These are phyloP conservation scores for Brachionus rubens DNA, from an alignment of 1,140 invertebrate species.

Conservation along the genomic window DNA sequence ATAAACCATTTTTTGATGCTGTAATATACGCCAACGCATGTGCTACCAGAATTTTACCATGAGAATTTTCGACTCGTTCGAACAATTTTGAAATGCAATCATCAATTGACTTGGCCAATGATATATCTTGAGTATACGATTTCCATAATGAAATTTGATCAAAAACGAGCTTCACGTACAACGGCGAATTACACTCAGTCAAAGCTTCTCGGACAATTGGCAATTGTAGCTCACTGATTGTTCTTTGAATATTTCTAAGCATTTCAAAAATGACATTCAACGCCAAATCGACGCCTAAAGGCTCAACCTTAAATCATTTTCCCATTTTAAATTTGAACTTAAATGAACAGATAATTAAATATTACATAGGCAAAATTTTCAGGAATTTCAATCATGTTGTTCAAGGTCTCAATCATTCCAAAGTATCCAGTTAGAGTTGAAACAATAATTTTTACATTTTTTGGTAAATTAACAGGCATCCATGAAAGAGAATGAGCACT, in stretches of 20 bases:
- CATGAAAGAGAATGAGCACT: conserved; percentile 92
- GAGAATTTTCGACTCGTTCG: conserved; percentile 82
- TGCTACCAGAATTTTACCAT: conserved; percentile 84
- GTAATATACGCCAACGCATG: conserved; percentile 91
- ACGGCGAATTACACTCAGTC: conserved; percentile 85
- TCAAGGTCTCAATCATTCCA: conserved; percentile 62
- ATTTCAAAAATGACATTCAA: conserved; percentile 59
- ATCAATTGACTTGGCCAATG: conserved; percentile 88
- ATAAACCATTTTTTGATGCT: conserved; percentile 82
- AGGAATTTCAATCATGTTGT: conserved; percentile 81
- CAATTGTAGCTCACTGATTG: conserved; percentile 78
- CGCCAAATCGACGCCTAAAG: conserved; percentile 72
- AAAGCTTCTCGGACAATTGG: conserved; percentile 83
- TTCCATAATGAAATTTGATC: conserved; percentile 89
- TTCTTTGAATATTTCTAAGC: conserved; percentile 67
- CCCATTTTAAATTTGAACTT: conserved; percentile 65
- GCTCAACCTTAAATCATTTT: conserved; percentile 50
- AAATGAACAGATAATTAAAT: conserved; percentile 53
- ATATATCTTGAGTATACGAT: conserved; percentile 88
- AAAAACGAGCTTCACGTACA: conserved; percentile 88
- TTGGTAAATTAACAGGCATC: conserved; percentile 83
- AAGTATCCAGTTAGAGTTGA: conserved; percentile 58
- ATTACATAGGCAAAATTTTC: conserved; percentile 83
- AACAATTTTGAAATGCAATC: conserved; percentile 96
- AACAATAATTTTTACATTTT: conserved; percentile 85